Evolutionary conservation across 2,113 vertebrate species (phyloP).

Genomic region (Telmatochromis brachygnathus): DNA sequence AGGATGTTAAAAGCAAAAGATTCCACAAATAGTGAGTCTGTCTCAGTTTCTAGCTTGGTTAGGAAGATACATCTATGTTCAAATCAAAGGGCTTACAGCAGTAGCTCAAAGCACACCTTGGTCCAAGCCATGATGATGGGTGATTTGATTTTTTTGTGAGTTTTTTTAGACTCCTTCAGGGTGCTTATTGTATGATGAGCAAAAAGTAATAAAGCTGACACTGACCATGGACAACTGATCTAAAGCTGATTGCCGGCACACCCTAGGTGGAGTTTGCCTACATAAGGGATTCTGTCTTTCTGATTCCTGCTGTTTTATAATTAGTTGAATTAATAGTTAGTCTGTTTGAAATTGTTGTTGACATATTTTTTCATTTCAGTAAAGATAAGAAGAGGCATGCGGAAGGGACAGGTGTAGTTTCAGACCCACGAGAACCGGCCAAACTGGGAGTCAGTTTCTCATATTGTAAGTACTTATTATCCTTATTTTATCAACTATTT

Average conservation of each 20-base stretch:
- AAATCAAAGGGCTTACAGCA: background rate
- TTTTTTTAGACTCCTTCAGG: background rate
- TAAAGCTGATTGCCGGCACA: background rate
- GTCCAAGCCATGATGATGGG: background rate
- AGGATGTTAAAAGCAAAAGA: background rate
- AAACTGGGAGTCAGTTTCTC: slow-evolving; percentile 81
- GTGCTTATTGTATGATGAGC: background rate
- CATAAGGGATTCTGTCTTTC: background rate
- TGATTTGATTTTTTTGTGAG: background rate
- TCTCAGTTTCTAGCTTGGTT: background rate
- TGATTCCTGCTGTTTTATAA: background rate
- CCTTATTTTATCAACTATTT: background rate
- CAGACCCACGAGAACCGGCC: slow-evolving; percentile 69
- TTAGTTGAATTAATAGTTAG: background rate
- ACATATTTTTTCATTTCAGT: slow-evolving; percentile 27
- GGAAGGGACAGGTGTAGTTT: slow-evolving; percentile 73
- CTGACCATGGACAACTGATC: background rate
- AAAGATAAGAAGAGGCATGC: slow-evolving; percentile 61
- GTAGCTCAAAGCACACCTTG: background rate
- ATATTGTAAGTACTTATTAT: slow-evolving; percentile 72
- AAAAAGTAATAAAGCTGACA: background rate
- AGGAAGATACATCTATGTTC: background rate
- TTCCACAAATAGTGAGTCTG: background rate
- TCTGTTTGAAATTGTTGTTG: background rate
- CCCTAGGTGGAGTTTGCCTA: background rate